Conservation (phyloP, 92 coral and sea anemone species). For the Anthopleura xanthogrammica region DNA sequence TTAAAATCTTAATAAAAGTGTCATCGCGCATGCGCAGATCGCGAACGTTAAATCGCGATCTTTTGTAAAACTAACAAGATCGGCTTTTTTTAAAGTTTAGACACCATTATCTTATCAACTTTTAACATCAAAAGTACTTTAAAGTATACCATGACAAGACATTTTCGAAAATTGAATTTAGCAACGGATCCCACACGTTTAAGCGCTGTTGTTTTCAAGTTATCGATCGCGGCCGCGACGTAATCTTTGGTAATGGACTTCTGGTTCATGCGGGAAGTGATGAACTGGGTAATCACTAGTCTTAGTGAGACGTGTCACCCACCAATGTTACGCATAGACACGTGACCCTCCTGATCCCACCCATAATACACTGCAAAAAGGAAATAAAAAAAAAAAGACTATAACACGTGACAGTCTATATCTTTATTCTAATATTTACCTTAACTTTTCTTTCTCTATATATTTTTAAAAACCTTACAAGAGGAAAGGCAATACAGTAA, state of each 20-base stretch:
- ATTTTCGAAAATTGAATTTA: neutral
- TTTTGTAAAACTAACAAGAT: neutral
- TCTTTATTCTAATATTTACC: too few species aligned
- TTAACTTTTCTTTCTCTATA: too few species aligned
- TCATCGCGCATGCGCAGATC: conserved; percentile 36
- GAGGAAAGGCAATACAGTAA: neutral
- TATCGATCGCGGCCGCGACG: neutral
- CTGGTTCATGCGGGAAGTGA: conserved; percentile 83
- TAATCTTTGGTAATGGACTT: conserved; percentile 52
- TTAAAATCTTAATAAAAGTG: neutral
- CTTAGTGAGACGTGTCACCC: conserved; percentile 76
- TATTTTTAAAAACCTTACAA: too few species aligned
- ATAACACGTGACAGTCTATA: too few species aligned
- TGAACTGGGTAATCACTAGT: conserved; percentile 64
- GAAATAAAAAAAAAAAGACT: neutral
- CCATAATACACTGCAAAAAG: neutral
- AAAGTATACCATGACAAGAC: neutral
- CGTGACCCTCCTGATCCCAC: conserved; percentile 83
- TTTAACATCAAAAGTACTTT: too few species aligned
- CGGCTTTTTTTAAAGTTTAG: too few species aligned
- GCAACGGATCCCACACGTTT: conserved; percentile 14
- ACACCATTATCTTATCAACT: too few species aligned
- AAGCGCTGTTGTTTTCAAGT: neutral
- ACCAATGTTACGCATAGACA: conserved; percentile 68
- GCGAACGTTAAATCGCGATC: neutral